Percentiles rank a stretch among this genome's conserved stretches.
phyloP scores from a whole-genome alignment of 2,888 invertebrate genomes.

The Brachynemurus nebulosus region DNA sequence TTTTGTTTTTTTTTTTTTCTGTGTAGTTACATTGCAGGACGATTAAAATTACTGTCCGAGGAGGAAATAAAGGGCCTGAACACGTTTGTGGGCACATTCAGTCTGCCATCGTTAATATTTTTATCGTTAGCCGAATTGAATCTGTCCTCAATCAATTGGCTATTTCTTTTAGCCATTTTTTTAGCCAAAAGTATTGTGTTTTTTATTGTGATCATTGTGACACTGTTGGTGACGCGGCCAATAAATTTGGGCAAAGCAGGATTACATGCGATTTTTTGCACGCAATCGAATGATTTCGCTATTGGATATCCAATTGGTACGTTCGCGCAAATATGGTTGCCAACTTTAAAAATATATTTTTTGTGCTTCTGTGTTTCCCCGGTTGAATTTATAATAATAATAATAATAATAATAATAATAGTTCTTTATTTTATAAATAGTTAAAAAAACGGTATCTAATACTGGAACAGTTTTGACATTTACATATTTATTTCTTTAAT shows the following conservation, averaged over 20 bases:
- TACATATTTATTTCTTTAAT: too few species aligned
- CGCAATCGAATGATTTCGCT: constrained; percentile 96
- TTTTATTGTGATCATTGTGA: constrained; percentile 59
- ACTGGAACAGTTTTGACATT: too few species aligned
- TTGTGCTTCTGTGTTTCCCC: too few species aligned
- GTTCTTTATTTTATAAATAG: too few species aligned
- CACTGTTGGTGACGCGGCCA: constrained; percentile 66
- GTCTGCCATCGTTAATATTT: constrained; percentile 84
- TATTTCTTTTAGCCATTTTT: constrained; percentile 72
- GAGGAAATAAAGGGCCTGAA: constrained; percentile 80
- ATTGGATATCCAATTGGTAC: constrained; percentile 90
- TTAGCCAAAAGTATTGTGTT: constrained; percentile 79
- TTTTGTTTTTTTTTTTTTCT: constrained; percentile 5
- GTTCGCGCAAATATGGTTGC: too few species aligned
- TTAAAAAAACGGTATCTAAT: too few species aligned
- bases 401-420: too few species aligned
- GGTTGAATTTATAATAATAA: too few species aligned
- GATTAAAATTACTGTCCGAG: constrained; percentile 66
- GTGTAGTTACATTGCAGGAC: constrained; percentile 70
- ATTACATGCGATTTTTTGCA: constrained; percentile 86
- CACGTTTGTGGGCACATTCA: constrained; percentile 87
- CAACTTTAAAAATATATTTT: too few species aligned
- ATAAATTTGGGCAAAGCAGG: constrained; percentile 74
- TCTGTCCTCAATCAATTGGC: constrained; percentile 78
- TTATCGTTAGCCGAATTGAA: constrained; percentile 74